These are phyloP conservation scores for Phymanthus crucifer DNA, from an alignment of 92 coral and sea anemone genomes.

Conservation along the genomic window DNA sequence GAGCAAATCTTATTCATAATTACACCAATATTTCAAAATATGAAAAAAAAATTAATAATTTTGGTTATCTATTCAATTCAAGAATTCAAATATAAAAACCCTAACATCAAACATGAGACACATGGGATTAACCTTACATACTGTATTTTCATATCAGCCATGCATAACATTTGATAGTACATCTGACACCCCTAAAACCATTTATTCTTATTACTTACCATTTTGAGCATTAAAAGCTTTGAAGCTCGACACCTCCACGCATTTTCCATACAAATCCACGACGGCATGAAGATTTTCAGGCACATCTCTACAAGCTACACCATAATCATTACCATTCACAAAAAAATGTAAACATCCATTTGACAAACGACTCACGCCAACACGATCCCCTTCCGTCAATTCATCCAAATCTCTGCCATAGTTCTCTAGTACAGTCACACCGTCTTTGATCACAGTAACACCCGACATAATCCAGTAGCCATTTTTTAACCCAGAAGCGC, in stretches of 20 bases:
- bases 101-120: background rate
- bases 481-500: conserved; percentile 82
- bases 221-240: conserved; percentile 49
- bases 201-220: conserved; percentile 14
- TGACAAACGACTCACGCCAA: conserved; percentile 68
- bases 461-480: conserved; percentile 99
- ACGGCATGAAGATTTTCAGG: conserved; percentile 83
- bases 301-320: conserved; percentile 82
- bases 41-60: too few species aligned
- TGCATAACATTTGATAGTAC: background rate
- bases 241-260: conserved; percentile 83
- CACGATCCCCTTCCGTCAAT: conserved; percentile 72
- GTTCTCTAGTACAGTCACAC: conserved; percentile 75
- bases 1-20: too few species aligned
- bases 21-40: too few species aligned
- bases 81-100: background rate
- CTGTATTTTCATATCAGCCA: background rate
- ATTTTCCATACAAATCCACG: conserved; percentile 92
- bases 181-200: too few species aligned
- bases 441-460: conserved; percentile 79
- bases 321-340: conserved; percentile 89
- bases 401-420: conserved; percentile 89
- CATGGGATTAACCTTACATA: too few species aligned
- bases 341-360: conserved; percentile 83
- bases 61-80: background rate